phyloP scores from a whole-genome alignment of 2,113 vertebrate genomes.

The Rynchops niger region DNA sequence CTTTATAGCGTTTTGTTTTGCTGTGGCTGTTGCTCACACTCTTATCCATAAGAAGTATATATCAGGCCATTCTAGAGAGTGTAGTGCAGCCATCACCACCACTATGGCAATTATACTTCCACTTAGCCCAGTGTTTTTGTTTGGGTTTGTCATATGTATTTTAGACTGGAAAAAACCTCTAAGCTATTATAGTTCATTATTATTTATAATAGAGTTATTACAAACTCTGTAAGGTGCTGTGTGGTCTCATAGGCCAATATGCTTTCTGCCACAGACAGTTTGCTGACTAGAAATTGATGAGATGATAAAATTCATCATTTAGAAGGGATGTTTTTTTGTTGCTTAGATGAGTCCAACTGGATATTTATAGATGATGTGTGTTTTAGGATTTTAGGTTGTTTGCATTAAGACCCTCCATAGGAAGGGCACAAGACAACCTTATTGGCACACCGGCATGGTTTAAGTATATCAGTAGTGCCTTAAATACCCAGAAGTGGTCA shows the following conservation, averaged over 20 bases:
- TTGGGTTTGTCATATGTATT: background rate
- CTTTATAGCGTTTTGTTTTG: background rate
- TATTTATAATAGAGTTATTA: background rate
- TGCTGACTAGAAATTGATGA: background rate
- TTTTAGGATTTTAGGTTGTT: background rate
- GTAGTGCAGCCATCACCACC: background rate
- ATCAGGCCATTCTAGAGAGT: background rate
- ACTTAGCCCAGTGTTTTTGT: background rate
- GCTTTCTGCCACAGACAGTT: background rate
- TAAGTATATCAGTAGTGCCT: background rate
- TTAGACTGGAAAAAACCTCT: background rate
- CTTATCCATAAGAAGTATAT: background rate
- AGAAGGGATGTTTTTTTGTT: background rate
- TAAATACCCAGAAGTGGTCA: background rate
- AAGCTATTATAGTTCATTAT: background rate
- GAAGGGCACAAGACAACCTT: background rate
- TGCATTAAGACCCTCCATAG: background rate
- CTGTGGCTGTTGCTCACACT: background rate
- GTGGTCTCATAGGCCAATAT: background rate
- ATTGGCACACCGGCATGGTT: background rate
- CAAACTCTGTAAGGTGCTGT: background rate
- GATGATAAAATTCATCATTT: background rate
- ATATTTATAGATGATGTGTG: background rate
- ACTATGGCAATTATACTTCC: background rate
- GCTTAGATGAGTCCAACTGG: background rate